Evolutionary conservation across 2,113 vertebrate genomes (phyloP), one percentile per base, ranked within the genome.

Genomic region (Manacus vitellinus): DNA sequence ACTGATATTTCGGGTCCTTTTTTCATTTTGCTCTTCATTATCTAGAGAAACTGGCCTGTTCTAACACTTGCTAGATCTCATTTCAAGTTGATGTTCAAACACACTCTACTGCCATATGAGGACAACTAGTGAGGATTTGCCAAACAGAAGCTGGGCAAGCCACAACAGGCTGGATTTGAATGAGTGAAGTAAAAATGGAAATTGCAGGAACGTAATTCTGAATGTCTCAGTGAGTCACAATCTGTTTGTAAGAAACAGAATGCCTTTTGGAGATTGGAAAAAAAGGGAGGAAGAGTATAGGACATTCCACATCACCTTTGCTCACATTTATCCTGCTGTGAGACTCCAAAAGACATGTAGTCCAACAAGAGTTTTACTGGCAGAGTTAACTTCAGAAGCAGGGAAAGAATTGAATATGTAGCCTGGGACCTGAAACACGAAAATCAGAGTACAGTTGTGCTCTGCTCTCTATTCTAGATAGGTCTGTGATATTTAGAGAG

Each of bases 191-290:
- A 47, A 85, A 94, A 88, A 88, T 85, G 54, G 79, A 94, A 95
- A 90, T 89, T 79, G n/a, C 43, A 77, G 80, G 77, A 80, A 88
- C 1, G 9, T 79, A 51, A 92, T 92, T 88, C 76, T 82, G 51
- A 85, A 56, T 61, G 58, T 88, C 58, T 93, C 6, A 8, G 49
- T 95, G 93, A 96, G 75, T 95, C 94, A 94, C 67, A 92, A 15
- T 88, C 41, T n/a, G 9, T 92, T 87, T 88, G 71, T 88, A 93
- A 94, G 63, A 49, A 95, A 73, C 75, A 44, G 68, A 84, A 94
- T 46, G 30, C 22, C 31, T 79, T 88, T 49, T 62, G 39, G 76
- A 91, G 17, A n/a, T 47, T 21, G 78, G 85, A 55, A 52, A 70
- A 71, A 52, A 66, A 70, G 37, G n/a, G n/a, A 88, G 65, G 67